Conservation (phyloP, 64 coral and sea anemone genomes). For the Cladopsammia gracilis region DNA sequence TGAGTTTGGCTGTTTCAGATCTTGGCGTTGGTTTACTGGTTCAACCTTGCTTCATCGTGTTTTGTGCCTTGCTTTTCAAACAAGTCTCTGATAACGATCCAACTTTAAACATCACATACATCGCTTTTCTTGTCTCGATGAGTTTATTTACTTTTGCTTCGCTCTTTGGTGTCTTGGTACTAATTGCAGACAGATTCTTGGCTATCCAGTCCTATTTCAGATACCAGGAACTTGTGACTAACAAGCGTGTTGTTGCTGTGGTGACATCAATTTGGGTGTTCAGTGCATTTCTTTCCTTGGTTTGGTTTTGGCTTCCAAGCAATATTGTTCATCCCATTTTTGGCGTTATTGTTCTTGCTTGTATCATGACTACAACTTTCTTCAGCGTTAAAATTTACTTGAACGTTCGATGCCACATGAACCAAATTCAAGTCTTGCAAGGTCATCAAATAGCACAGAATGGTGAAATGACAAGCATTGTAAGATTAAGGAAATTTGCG, state of each 20-base stretch:
- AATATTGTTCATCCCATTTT: background rate
- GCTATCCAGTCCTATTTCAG: conserved; percentile 7
- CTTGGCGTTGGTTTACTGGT: too few species aligned
- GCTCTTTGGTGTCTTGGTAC: background rate
- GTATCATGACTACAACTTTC: background rate
- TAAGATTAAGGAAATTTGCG: background rate
- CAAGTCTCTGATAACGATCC: too few species aligned
- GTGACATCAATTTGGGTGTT: background rate
- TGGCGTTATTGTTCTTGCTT: background rate
- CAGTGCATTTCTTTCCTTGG: background rate
- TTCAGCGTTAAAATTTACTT: background rate
- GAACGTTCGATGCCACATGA: background rate
- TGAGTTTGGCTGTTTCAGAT: too few species aligned
- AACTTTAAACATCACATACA: too few species aligned
- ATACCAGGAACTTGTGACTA: background rate
- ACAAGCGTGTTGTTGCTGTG: background rate
- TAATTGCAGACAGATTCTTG: conserved; percentile 1
- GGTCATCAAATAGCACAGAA: background rate
- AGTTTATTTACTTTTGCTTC: background rate
- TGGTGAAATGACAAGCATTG: background rate
- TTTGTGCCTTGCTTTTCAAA: too few species aligned
- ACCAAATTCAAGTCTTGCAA: background rate
- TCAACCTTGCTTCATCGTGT: background rate
- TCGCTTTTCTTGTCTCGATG: background rate
- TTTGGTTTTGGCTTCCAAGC: background rate